Conservation (phyloP, 2,797 vertebrate species). For the Semotilus atromaculatus region DNA sequence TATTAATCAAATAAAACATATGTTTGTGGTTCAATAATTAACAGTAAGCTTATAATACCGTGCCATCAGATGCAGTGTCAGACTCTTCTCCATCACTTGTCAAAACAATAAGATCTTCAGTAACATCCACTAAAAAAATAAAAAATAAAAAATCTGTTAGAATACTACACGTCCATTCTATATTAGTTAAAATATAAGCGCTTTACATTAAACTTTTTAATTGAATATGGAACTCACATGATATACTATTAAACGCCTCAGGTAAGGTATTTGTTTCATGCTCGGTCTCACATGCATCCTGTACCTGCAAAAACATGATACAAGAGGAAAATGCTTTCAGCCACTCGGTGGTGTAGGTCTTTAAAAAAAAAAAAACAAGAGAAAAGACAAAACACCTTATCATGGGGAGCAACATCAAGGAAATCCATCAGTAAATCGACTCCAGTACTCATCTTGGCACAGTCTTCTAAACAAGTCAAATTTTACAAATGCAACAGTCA, state of each 20-base stretch:
- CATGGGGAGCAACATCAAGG: not conserved
- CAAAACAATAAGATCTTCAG: conserved; percentile 48
- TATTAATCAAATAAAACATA: not conserved
- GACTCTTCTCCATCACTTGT: conserved; percentile 45
- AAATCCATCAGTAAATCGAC: conserved; percentile 37
- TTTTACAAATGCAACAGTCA: not conserved
- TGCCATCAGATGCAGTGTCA: conserved; percentile 42
- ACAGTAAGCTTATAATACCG: conserved; percentile 36
- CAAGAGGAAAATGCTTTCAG: not conserved
- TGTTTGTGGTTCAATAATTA: not conserved
- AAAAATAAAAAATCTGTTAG: not conserved
- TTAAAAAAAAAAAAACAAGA: not conserved
- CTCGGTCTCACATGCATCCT: not conserved
- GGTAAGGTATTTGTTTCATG: not conserved
- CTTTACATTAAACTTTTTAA: not conserved
- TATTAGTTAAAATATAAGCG: not conserved
- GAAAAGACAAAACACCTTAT: conserved; percentile 15
- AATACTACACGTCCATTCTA: not conserved
- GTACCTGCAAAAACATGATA: conserved; percentile 18
- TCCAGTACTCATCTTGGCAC: not conserved
- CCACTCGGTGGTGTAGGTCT: not conserved
- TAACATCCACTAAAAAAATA: not conserved
- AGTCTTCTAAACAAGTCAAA: not conserved
- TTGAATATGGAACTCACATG: not conserved
- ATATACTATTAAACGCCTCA: conserved; percentile 32